A percentile compares a stretch with the other conserved stretches of the same genome.
Conservation (phyloP, 2,888 invertebrate genomes). For the Orchesellides sinensis region DNA sequence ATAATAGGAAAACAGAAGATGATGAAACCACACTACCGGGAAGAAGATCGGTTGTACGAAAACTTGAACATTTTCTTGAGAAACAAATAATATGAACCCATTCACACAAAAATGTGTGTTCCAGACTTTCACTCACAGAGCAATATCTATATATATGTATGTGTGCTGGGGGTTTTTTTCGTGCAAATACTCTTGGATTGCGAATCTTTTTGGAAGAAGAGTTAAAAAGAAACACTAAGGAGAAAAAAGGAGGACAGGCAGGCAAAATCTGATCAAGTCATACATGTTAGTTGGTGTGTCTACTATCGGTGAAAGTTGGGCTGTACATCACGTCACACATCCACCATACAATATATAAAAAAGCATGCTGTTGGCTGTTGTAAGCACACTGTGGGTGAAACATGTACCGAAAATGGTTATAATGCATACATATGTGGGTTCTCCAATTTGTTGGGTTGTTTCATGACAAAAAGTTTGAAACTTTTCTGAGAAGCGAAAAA, state of each 20-base stretch:
- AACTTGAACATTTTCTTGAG: conserved; percentile 6
- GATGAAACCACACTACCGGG: conserved; percentile 14
- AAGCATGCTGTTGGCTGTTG: not conserved
- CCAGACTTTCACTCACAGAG: not conserved
- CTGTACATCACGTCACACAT: not conserved
- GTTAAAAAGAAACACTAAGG: conserved; percentile 29
- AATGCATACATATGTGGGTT: conserved; percentile 8
- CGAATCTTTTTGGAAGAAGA: conserved; percentile 12
- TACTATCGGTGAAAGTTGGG: not conserved
- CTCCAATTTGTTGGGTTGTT: conserved; percentile 11
- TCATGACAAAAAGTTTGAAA: conserved; percentile 59
- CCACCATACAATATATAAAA: not conserved
- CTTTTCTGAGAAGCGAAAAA: conserved; percentile 32
- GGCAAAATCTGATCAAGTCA: conserved; percentile 54
- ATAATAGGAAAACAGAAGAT: not conserved
- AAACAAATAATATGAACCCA: not conserved
- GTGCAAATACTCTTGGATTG: conserved; percentile 15
- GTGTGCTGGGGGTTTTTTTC: not conserved
- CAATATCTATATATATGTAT: not conserved
- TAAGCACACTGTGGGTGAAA: not conserved
- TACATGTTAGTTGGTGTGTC: conserved; percentile 13
- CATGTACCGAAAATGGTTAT: not conserved
- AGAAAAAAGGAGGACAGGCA: conserved; percentile 48
- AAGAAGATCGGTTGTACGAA: not conserved
- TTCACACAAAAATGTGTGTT: not conserved